Base-by-base conservation (phyloP, 1,140 invertebrate genomes). In the Babylonia areolata region DNA sequence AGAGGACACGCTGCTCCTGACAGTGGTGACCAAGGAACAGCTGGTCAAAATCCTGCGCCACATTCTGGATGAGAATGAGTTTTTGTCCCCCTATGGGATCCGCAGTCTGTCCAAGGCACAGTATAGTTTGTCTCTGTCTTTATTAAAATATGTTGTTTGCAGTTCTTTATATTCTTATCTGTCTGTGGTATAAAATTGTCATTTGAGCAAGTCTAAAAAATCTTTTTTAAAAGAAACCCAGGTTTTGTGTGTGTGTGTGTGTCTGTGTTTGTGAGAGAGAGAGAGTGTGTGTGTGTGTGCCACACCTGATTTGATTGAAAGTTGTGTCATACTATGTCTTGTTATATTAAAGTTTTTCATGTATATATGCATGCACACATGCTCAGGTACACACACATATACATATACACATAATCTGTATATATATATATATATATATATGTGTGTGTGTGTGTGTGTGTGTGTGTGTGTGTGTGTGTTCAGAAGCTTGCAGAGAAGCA, bases 61-160 rank as follows among this genome's bases (percentile, higher is more conserved):
- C 86, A 84, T 95, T 2, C 88, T 95, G 31, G 93, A 95, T 87
- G 94, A 95, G 83, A 86, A 94, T 0, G 93, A 95, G 81, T 95
- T 95, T 84, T 90, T 95, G 0, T 94, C 94, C 23, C 92, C 93
- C 0, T 94, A 93, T 88, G 94, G 94, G 11, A 92, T 95, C 78
- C 90, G 94, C 39, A 94, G 94, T n/a, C 88, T 95, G 71, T 95
- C 94, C 42, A 95, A 95, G 91, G 94, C 94, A 88, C 40, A n/a
- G 69, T 51, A 17, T 42, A 33, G 39, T 23, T n/a, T 69, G 28
- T 6, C 3, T 37, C 37, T 77, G 75, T 17, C 75, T 40, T 51
- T 69, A 23, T 69, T 28, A 28, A 3, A 28, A 69, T 54, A 54
- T n/a, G n/a, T n/a, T n/a, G n/a, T n/a, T n/a, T n/a, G n/a, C n/a